Conservation (phyloP, 1,140 invertebrate genomes). For the Maconellicoccus hirsutus region DNA sequence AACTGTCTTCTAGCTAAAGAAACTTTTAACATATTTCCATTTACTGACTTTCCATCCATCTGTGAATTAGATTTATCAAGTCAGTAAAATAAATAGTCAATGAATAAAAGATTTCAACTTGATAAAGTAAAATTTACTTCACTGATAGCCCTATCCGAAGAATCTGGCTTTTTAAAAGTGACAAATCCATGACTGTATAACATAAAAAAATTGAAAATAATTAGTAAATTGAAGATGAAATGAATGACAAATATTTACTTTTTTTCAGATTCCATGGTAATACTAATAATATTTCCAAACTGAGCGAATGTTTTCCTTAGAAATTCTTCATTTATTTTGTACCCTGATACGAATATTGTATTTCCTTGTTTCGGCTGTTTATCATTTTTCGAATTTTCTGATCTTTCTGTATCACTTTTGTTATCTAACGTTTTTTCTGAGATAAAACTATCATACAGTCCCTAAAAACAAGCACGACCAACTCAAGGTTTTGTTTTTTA, state of each 20-base stretch:
- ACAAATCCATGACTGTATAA: slow-evolving; percentile 72
- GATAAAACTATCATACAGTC: slow-evolving; percentile 82
- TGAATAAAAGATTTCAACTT: no score
- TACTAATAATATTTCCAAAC: slow-evolving; percentile 71
- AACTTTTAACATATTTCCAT: slow-evolving; percentile 65
- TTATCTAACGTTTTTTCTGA: slow-evolving; percentile 56
- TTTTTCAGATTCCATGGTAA: slow-evolving; percentile 81
- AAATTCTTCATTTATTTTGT: slow-evolving; percentile 70
- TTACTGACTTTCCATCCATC: slow-evolving; percentile 70
- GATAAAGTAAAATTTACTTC: slow-evolving; percentile 42
- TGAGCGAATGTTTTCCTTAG: slow-evolving; percentile 64
- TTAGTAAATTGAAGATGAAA: background rate
- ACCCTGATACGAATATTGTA: slow-evolving; percentile 72
- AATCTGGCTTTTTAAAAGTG: slow-evolving; percentile 81
- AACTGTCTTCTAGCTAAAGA: slow-evolving; percentile 71
- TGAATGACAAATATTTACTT: slow-evolving; percentile 42
- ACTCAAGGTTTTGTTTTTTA: no score
- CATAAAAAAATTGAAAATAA: slow-evolving; percentile 27
- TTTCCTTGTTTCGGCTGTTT: slow-evolving; percentile 65
- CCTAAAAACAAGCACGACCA: no score
- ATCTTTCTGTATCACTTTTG: slow-evolving; percentile 39
- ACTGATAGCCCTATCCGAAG: slow-evolving; percentile 71
- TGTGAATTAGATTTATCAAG: slow-evolving; percentile 31
- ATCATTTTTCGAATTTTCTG: slow-evolving; percentile 37
- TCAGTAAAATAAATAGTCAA: background rate